Base-by-base conservation (phyloP, 1,140 invertebrate genomes). In the Brachionus paranguensis region DNA sequence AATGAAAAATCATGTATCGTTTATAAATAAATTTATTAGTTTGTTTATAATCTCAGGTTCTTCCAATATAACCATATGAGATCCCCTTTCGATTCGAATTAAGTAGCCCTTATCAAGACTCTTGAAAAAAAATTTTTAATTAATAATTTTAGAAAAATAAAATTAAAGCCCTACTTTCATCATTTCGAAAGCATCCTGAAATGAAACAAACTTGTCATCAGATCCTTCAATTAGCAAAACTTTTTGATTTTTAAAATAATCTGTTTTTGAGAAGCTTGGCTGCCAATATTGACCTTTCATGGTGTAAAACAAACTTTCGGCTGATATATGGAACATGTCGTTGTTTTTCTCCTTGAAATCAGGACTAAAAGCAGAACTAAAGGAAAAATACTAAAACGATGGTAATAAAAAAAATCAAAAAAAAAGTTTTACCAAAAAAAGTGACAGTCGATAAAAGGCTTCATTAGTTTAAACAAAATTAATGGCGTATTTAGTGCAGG, bases 101-200 rank as follows among this genome's bases (percentile, higher is more conserved):
- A 74, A 53, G 37, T 64, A 70, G 12, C 78, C n/a, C 12, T 41
- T 55, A 17, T 60, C 78, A 14, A 74, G 64, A 60, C 14, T 43
- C 53, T 74, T 84, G 7, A 29, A 2, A 2, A 33, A 50, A 29
- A 20, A 37, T 85, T 17, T 86, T 84, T 33, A 17, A 33, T 8
- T 17, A 17, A 17, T 27, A 83, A 84, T 41, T 78, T 83, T 86
- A 76, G 7, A 37, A 45, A 43, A 47, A 74, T 5, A 11, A n/a
- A 24, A 45, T 74, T 47, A 4, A n/a, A 20, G 0, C 2, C 10
- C 8, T 87, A 93, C 92, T 87, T 92, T 91, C 88, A 93, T 91
- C 93, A 94, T 94, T 88, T 93, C 93, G 86, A 93, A 92, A 88
- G 93, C 93, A 85, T 94, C 93, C 27, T 93, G 91, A 84, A 93